Conservation (phyloP, 1,140 invertebrate genomes). For the Ceratoteleas bidentatus region DNA sequence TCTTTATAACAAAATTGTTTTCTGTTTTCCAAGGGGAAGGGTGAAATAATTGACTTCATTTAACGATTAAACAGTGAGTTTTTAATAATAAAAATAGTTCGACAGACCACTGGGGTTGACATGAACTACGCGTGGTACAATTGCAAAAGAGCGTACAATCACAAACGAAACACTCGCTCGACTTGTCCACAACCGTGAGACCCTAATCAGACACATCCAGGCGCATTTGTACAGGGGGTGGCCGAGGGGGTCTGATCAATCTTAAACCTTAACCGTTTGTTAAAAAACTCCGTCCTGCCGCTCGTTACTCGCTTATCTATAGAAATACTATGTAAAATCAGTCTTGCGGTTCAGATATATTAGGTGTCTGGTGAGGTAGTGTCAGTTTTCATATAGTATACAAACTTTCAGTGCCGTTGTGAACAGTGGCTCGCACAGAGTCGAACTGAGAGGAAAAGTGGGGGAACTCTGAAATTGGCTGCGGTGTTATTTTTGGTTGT, state of each 20-base stretch:
- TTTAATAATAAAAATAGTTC: slow-evolving; percentile 82
- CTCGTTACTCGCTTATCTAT: slow-evolving; percentile 72
- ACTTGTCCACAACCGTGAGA: slow-evolving; percentile 9
- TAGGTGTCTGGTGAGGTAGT: slow-evolving; percentile 81
- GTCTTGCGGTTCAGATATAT: slow-evolving; percentile 82
- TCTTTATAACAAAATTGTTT: too few relatives aligned
- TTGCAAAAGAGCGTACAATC: slow-evolving; percentile 41
- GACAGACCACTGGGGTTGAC: slow-evolving; percentile 73
- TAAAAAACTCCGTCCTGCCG: slow-evolving; percentile 45
- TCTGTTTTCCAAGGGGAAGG: neutral
- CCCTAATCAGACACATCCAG: slow-evolving; percentile 4
- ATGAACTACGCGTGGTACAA: slow-evolving; percentile 67
- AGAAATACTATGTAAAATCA: slow-evolving; percentile 81
- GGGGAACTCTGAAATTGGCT: slow-evolving; percentile 1
- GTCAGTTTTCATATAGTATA: slow-evolving; percentile 80
- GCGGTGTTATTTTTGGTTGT: neutral
- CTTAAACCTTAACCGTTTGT: slow-evolving; percentile 34
- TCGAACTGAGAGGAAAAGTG: neutral
- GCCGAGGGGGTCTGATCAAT: slow-evolving; percentile 14
- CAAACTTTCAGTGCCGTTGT: slow-evolving; percentile 72
- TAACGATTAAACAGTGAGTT: slow-evolving; percentile 80
- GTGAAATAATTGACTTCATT: slow-evolving; percentile 52
- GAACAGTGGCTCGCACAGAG: slow-evolving; percentile 37
- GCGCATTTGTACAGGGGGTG: slow-evolving; percentile 5
- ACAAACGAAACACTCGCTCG: slow-evolving; percentile 41